Base-by-base conservation (phyloP, 2,888 invertebrate genomes). In the Aelia acuminata region DNA sequence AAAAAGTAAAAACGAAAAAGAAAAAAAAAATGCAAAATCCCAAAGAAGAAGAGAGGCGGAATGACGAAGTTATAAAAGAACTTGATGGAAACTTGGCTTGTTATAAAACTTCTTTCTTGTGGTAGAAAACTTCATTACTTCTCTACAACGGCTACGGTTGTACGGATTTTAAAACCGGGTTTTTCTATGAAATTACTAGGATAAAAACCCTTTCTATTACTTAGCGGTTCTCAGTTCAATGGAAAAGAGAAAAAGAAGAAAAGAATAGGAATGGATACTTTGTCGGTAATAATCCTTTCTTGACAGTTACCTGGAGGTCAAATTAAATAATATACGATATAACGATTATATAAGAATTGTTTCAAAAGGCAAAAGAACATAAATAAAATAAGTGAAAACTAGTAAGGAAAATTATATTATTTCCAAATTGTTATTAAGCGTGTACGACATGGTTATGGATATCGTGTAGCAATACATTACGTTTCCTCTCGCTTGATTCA, bases 21-120 rank as follows among this genome's bases (percentile, higher is more conserved):
- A 35, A 20, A 53, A 57, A 57, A 70, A 70, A 70, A 70, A 70
- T 35, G 63, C 63, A 70, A 70, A 35, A 70, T 70, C 63, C 5
- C 63, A 35, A 35, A 70, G 63, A 31, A 70, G 63, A 70, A 70
- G 63, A 35, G 63, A 31, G 63, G 63, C 63, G 18, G 63, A 70
- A 31, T 70, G 63, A 70, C 63, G 63, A 80, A 80, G 80, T 80
- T 80, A 80, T 80, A 80, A 43, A 80, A 80, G 43, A 80, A 47
- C 43, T 43, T 43, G 80, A 80, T 80, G 80, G 80, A 80, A 80
- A 39, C 39, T 80, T 43, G 43, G 80, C 80, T 80, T 80, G 80
- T 80, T 80, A 80, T 43, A 80, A 80, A 80, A 80, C 80, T 80
- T 80, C 43, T 80, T 80, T 80, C 80, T 80, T 80, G 80, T 22